Base-by-base conservation (phyloP, 2,888 invertebrate genomes). In the Epinotia brunnichana region DNA sequence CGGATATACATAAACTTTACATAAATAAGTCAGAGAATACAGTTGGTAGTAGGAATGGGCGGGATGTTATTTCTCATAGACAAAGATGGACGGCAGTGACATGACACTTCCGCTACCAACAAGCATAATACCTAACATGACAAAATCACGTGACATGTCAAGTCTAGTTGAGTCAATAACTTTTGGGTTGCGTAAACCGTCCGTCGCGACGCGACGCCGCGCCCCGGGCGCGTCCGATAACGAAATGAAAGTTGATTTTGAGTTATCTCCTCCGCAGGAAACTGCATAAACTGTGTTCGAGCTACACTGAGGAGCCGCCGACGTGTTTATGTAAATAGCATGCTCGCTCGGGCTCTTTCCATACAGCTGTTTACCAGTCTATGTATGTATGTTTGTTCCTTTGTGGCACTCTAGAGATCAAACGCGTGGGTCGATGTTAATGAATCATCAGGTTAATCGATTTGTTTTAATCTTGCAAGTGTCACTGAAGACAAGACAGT, bases 201-300 rank as follows among this genome's bases (percentile, higher is more conserved):
- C n/a, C 41, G 24, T 24, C 56, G 48, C 15, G 68, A 29, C 21
- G 21, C 1, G 21, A 24, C 17, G 15, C 51, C 29, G 17, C 48
- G 21, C 15, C 7, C 57, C 11, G 29, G 48, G 56, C 35, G 48
- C 48, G 41, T 15, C 15, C 48, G 44, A 21, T n/a, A 59, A 57
- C 39, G n/a, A 70, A 70, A 70, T 57, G 70, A 70, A 70, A 64
- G 70, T 70, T 69, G 41, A 61, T 61, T 69, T 68, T 57, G 70
- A 64, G 7, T 57, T 51, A 63, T 70, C 39, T 57, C 63, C 17
- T 17, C 41, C 63, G 39, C 63, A 35, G 70, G 70, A 70, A 24
- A 64, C 51, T 60, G 35, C 19, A 41, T 68, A n/a, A 29, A 56
- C 44, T 44, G 21, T 44, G 39, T 13, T 57, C n/a, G 13, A 60